phyloP scores from a whole-genome alignment of 2,113 vertebrate species.

The Gasterosteus nipponicus region DNA sequence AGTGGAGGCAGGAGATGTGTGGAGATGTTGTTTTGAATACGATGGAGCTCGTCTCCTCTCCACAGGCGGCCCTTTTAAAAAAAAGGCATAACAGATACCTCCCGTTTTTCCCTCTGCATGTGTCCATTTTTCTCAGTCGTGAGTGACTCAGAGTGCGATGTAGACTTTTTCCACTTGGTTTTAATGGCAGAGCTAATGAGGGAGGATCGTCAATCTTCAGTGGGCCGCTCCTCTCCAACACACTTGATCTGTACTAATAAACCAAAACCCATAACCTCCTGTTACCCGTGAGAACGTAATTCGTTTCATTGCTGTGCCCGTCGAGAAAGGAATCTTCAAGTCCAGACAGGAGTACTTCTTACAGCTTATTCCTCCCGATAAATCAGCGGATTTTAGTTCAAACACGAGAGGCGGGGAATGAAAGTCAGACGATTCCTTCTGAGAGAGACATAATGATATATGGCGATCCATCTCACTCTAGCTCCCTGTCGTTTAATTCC shows the following conservation, averaged over 20 bases:
- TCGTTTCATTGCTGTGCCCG: neutral
- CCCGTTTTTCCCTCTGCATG: neutral
- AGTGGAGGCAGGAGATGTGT: neutral
- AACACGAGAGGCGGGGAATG: neutral
- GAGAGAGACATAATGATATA: constrained; percentile 11
- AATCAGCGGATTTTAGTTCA: constrained; percentile 5
- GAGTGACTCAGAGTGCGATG: constrained; percentile 35
- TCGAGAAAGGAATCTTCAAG: constrained; percentile 17
- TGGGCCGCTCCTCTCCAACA: constrained; percentile 5
- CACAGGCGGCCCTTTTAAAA: constrained; percentile 78
- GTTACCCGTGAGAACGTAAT: neutral
- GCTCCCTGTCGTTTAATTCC: neutral
- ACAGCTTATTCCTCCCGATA: neutral
- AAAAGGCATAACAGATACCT: neutral
- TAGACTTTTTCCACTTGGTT: constrained; percentile 21
- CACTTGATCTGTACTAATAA: constrained; percentile 13
- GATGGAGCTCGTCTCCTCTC: neutral
- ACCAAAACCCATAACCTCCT: constrained; percentile 15
- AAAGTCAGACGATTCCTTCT: neutral
- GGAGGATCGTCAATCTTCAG: constrained; percentile 24
- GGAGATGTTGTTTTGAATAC: constrained; percentile 16
- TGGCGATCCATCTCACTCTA: neutral
- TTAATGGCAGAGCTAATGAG: constrained; percentile 45
- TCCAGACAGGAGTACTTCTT: constrained; percentile 10
- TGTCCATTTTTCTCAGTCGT: neutral